Percentiles rank a stretch among this genome's conserved stretches.
Evolutionary conservation across 2,888 invertebrate species (phyloP).

Genomic region (Adineta ricciae): DNA sequence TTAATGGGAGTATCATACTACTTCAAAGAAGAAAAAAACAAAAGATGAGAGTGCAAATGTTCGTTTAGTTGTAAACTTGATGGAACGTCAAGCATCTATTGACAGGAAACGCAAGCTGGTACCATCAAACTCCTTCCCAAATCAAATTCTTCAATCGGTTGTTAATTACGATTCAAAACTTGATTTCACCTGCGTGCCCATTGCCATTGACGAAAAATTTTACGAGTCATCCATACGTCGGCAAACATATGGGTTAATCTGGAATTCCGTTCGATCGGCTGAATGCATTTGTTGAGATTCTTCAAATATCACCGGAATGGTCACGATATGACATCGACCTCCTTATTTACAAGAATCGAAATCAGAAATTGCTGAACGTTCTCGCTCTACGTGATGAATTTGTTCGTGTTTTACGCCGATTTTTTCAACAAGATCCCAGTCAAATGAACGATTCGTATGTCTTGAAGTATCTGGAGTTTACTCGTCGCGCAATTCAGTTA

Average conservation of each 20-base stretch:
- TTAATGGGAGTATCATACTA: background rate
- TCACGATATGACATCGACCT: background rate
- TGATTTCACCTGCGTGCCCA: background rate
- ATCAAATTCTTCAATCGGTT: background rate
- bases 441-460: background rate
- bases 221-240: background rate
- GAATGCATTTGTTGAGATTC: background rate
- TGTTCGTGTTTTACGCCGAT: background rate
- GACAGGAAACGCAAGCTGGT: background rate
- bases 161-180: background rate
- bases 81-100: background rate
- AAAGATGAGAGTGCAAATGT: background rate
- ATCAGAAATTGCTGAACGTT: background rate
- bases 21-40: background rate
- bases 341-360: background rate
- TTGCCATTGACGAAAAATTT: background rate
- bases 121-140: background rate
- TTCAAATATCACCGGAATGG: background rate
- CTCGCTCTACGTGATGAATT: conserved; percentile 4
- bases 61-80: background rate
- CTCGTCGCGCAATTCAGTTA: background rate
- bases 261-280: background rate
- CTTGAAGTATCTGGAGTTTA: background rate
- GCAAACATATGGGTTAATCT: background rate
- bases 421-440: background rate